Base-by-base conservation (phyloP, 2,888 invertebrate species). In the Seira musarum region DNA sequence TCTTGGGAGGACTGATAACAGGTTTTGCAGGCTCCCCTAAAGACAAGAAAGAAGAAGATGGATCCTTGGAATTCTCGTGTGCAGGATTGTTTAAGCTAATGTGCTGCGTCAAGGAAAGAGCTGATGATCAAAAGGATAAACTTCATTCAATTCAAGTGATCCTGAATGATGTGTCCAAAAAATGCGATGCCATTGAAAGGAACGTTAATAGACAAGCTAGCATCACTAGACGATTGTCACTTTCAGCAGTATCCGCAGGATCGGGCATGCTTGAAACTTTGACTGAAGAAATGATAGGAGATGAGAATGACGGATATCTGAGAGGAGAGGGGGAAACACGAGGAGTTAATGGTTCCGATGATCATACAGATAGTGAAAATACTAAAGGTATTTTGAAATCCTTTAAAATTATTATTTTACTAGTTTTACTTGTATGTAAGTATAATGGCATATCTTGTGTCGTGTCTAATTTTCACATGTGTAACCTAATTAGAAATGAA, bases 31-130 rank as follows among this genome's bases (percentile, higher is more conserved):
- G 81, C 0, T 83, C 84, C 3, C 83, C 81, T n/a, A 49, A 49
- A 1, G 63, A 67, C 15, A 81, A 83, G 2, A 71, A 87, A 22
- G 85, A 83, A 17, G 89, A 90, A 30, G 89, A 89, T 79, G 92
- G 91, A 0, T 88, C 90, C 0, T 87, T 91, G 15, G 91, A 91
- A 83, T 90, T 91, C 83, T 91, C 90, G 0, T 87, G 91, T 60
- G 90, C 90, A 10, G 91, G 91, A 40, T 87, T 92, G 0, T 92
- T 92, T 87, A 91, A 90, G 81, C 90, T 91, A 79, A 89, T 91
- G 87, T 89, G 90, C 17, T 92, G 91, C 85, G 90, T 90, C 0
- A 89, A 90, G 80, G 89, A 89, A 6, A 89, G 89, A 83, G 87
- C 89, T 0, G 88, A 88, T 6, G 88, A 90, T 35, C 90, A 91